Percentiles rank a stretch among this genome's conserved stretches.
phyloP scores from a whole-genome alignment of 2,888 invertebrate genomes.

The Steromphala cineraria region DNA sequence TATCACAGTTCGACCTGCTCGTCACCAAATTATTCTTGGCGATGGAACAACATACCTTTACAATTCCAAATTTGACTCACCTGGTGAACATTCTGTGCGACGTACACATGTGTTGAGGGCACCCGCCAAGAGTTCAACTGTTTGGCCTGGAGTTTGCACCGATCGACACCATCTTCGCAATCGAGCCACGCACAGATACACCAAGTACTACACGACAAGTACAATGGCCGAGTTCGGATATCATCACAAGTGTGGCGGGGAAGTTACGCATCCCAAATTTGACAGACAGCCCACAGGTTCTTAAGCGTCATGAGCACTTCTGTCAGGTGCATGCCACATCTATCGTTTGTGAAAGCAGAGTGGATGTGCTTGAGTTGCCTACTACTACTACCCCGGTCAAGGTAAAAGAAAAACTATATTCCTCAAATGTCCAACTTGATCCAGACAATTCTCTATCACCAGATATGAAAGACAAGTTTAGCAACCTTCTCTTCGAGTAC shows the following conservation, averaged over 20 bases:
- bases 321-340: too few species aligned
- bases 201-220: too few species aligned
- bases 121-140: not conserved
- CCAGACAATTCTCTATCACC: constrained; percentile 28
- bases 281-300: too few species aligned
- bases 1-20: too few species aligned
- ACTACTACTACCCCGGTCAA: not conserved
- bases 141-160: constrained; percentile 28
- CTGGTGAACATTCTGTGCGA: not conserved
- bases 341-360: too few species aligned
- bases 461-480: constrained; percentile 13
- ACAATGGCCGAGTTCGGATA: too few species aligned
- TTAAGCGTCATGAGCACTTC: too few species aligned
- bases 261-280: too few species aligned
- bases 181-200: constrained; percentile 13
- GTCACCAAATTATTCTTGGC: constrained; percentile 23
- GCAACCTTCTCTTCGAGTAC: constrained; percentile 18
- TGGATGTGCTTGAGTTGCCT: constrained; percentile 18
- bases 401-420: not conserved
- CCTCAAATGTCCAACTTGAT: constrained; percentile 18
- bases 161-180: not conserved
- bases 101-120: constrained; percentile 27
- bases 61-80: not conserved
- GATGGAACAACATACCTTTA: constrained; percentile 15
- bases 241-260: too few species aligned